Evolutionary conservation across 2,113 vertebrate species (phyloP), one percentile per base, ranked within the genome.

Genomic region (Desmodus rotundus): DNA sequence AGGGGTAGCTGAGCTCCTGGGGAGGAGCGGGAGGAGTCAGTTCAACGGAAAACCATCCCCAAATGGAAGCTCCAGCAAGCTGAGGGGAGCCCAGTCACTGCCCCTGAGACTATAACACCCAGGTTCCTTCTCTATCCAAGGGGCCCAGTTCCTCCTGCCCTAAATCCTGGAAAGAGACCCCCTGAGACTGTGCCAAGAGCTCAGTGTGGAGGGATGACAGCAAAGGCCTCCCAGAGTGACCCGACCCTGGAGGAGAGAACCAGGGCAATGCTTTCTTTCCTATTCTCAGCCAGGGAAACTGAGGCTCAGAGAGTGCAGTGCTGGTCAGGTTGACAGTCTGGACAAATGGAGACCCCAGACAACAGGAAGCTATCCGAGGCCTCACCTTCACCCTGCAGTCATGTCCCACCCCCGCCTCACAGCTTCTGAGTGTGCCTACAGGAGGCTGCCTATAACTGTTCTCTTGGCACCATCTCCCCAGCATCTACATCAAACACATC

Each of bases 1-100:
- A 96, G 97, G 91, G 65, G 96, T 94, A 77, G 65, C 89, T 33
- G 3, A 5, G 61, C 33, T 78, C 22, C 76, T 31, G 38, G 6
- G 7, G 17, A 26, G 41, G 45, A 17, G 15, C 3, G 22, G 31
- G n/a, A 9, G 20, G 54, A 45, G 24, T 26, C 28, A 24, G 70
- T 28, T 14, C 68, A 4, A 90, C 81, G 14, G 33, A 61, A 84
- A 76, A 56, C 7, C 19, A 6, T 11, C 12, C 76, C 56, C 52
- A 31, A n/a, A 65, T 0, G 5, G 19, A 33, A 50, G 52, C 54
- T 28, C 1, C 24, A 43, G 26, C 16, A 26, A 50, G 15, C 41
- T 88, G n/a, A 11, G 22, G 31, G 10, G 28, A 45, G 56, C 77
- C 82, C 12, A 5, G 52, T 58, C 52, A 52, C n/a, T 4, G 19